A percentile compares a stretch with the other conserved stretches of the same genome.
phyloP scores from a whole-genome alignment of 2,888 invertebrate genomes.

The Hirtodrosophila confusa region DNA sequence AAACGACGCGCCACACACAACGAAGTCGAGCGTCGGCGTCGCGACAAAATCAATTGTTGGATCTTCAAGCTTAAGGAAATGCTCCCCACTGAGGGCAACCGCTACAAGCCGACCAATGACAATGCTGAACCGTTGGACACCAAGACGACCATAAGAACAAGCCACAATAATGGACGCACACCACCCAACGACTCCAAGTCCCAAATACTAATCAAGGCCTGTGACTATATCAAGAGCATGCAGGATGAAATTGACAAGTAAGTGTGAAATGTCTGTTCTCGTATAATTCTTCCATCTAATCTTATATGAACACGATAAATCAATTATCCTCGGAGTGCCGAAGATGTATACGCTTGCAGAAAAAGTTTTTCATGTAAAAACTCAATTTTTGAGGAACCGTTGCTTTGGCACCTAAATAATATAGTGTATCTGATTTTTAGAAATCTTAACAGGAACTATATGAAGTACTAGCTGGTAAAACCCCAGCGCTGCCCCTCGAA shows the following conservation, averaged over 20 bases:
- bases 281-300: too few relatives aligned
- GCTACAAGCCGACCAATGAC: slow-evolving; percentile 39
- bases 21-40: slow-evolving; percentile 95
- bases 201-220: slow-evolving; percentile 97
- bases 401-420: too few relatives aligned
- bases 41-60: slow-evolving; percentile 99
- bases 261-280: slow-evolving; percentile 22
- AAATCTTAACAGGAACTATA: too few relatives aligned
- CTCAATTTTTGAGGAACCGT: too few relatives aligned
- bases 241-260: slow-evolving; percentile 90
- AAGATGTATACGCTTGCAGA: too few relatives aligned
- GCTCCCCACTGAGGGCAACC: slow-evolving; percentile 87
- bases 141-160: slow-evolving; percentile 27
- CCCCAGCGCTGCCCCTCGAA: too few relatives aligned
- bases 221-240: slow-evolving; percentile 95
- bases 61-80: slow-evolving; percentile 96
- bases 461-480: too few relatives aligned
- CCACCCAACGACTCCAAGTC: slow-evolving; percentile 93
- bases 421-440: too few relatives aligned
- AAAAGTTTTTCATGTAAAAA: too few relatives aligned
- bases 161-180: slow-evolving; percentile 78
- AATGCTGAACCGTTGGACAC: slow-evolving; percentile 4
- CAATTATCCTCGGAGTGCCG: too few relatives aligned
- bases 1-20: slow-evolving; percentile 96
- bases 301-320: too few relatives aligned